Conservation (phyloP, 2,797 vertebrate genomes). For the Chromis chromis region DNA sequence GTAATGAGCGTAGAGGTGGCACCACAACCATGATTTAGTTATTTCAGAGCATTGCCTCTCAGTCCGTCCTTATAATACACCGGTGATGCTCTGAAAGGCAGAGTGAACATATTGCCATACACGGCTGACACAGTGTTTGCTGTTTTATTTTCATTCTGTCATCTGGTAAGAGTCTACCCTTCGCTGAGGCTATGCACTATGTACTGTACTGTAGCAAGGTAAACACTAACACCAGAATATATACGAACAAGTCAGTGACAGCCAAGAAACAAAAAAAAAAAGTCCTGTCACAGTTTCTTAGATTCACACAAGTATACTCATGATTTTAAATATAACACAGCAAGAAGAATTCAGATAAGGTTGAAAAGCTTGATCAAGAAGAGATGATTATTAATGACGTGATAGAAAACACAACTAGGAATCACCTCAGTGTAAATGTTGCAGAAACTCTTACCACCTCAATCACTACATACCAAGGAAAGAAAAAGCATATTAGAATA, state of each 20-base stretch:
- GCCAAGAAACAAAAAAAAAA: conserved; percentile 13
- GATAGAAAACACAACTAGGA: conserved; percentile 27
- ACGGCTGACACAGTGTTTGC: conserved; percentile 43
- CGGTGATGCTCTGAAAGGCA: conserved; percentile 63
- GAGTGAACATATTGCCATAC: conserved; percentile 45
- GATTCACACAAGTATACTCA: conserved; percentile 34
- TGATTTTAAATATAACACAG: conserved; percentile 40
- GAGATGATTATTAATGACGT: conserved; percentile 23
- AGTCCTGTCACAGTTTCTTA: conserved; percentile 34
- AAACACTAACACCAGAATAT: conserved; percentile 59
- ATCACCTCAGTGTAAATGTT: conserved; percentile 41
- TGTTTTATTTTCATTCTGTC: conserved; percentile 52
- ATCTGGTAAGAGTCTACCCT: conserved; percentile 46
- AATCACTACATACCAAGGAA: conserved; percentile 43
- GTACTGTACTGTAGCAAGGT: conserved; percentile 66
- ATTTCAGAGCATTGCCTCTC: conserved; percentile 55
- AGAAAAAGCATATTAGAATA: conserved; percentile 9
- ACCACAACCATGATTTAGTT: conserved; percentile 24
- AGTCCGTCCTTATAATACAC: conserved; percentile 72
- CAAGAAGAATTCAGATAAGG: conserved; percentile 17
- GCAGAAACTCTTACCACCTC: conserved; percentile 44
- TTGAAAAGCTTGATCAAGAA: conserved; percentile 12
- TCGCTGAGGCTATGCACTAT: conserved; percentile 71
- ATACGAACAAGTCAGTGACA: conserved; percentile 27
- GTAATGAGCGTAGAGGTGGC: conserved; percentile 49